Conservation (phyloP, 2,113 vertebrate species). For the Barnardius zonarius region DNA sequence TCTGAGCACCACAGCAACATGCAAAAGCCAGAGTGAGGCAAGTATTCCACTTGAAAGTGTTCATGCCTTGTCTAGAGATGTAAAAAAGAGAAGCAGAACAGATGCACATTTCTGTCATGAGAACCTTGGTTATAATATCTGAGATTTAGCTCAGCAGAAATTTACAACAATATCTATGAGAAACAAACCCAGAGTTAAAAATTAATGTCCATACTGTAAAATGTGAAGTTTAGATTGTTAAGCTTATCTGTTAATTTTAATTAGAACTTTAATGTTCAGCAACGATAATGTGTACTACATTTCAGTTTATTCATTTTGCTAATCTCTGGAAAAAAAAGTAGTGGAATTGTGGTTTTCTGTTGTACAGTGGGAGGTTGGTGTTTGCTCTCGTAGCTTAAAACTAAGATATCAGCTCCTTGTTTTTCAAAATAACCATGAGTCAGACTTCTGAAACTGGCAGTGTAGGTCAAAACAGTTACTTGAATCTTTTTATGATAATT, state of each 20-base stretch:
- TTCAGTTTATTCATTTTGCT: not conserved
- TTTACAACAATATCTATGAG: not conserved
- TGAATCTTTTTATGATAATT: not conserved
- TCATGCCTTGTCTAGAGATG: not conserved
- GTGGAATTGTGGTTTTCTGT: not conserved
- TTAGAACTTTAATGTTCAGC: not conserved
- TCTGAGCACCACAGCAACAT: not conserved
- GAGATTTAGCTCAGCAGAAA: not conserved
- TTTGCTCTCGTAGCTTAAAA: not conserved
- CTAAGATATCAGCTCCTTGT: not conserved
- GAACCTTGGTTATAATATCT: not conserved
- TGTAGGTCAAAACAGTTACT: not conserved
- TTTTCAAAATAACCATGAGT: not conserved
- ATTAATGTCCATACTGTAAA: not conserved
- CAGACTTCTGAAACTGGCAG: not conserved
- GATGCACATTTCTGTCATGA: not conserved
- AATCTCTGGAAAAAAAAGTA: not conserved
- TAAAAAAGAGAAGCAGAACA: not conserved
- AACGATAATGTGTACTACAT: not conserved
- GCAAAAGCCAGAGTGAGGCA: not conserved
- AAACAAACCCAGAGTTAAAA: not conserved
- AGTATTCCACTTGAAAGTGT: not conserved
- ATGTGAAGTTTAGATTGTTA: not conserved
- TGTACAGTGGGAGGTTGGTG: not conserved
- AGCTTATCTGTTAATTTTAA: not conserved